Conservation (phyloP, 2,888 invertebrate genomes). For the Drosophila demipolita region DNA sequence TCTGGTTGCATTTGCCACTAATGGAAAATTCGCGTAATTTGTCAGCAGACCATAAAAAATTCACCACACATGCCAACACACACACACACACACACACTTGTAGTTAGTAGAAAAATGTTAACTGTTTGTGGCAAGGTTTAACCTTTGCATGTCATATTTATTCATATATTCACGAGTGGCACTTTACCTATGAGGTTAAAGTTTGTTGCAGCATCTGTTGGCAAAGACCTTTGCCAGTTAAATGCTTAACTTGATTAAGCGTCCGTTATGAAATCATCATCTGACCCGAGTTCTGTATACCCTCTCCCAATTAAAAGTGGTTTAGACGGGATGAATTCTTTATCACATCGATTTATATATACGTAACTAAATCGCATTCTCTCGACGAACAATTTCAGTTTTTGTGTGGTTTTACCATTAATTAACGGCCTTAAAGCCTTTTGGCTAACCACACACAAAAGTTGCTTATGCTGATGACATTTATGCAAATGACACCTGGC, state of each 20-base stretch:
- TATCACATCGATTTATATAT: background rate
- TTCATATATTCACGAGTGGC: conserved; percentile 48
- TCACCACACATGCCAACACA: conserved; percentile 13
- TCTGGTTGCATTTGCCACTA: conserved; percentile 50
- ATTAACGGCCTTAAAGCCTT: conserved; percentile 56
- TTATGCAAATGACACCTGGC: conserved; percentile 49
- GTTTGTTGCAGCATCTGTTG: conserved; percentile 59
- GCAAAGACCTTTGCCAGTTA: conserved; percentile 11
- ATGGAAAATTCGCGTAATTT: conserved; percentile 76
- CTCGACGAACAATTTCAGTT: background rate
- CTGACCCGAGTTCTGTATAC: background rate
- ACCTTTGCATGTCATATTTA: conserved; percentile 35
- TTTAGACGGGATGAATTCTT: background rate
- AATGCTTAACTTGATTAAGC: conserved; percentile 36
- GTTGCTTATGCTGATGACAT: conserved; percentile 32
- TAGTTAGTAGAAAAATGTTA: conserved; percentile 63
- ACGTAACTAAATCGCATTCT: background rate
- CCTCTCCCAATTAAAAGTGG: background rate
- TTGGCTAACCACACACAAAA: conserved; percentile 5
- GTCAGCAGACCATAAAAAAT: conserved; percentile 76
- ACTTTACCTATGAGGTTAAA: conserved; percentile 64
- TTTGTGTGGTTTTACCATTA: conserved; percentile 39
- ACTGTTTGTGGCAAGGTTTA: conserved; percentile 50
- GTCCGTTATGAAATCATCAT: conserved; percentile 29
- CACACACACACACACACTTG: conserved; percentile 27